A percentile compares a stretch with the other conserved stretches of the same genome.
These are phyloP conservation scores for Schizotus pectinicornis DNA, from an alignment of 2,888 invertebrate species.

Conservation along the genomic window DNA sequence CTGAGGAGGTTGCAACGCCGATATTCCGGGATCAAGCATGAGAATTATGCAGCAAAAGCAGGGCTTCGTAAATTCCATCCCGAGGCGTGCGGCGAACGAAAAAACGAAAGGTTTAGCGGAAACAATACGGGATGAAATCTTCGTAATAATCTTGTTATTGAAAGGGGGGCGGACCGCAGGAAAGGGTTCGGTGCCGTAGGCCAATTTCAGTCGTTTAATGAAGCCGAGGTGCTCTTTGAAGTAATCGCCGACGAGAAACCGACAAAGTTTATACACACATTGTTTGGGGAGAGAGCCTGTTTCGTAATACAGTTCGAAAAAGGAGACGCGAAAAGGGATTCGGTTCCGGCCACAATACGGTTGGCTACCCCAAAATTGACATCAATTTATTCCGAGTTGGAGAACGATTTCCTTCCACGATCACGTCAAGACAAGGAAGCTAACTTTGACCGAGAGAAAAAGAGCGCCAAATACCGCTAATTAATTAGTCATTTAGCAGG, in stretches of 20 bases:
- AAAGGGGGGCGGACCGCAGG: conserved; percentile 4
- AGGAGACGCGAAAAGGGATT: conserved; percentile 21
- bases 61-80: no score
- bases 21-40: no score
- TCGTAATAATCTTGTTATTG: conserved; percentile 15
- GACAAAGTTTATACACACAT: conserved; percentile 30
- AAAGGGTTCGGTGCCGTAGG: conserved; percentile 15
- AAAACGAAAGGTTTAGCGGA: no score
- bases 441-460: no score
- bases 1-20: no score
- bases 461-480: no score
- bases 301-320: conserved; percentile 28
- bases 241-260: conserved; percentile 26
- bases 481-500: no score
- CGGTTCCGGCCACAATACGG: conserved; percentile 5
- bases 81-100: no score
- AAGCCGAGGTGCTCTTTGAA: conserved; percentile 31
- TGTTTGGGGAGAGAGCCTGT: conserved; percentile 24
- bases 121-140: conserved; percentile 11
- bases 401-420: no score
- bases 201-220: conserved; percentile 28
- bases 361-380: not conserved
- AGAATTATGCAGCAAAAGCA: no score
- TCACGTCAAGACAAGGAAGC: no score
- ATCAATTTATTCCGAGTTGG: no score